Conservation (phyloP, 2,797 vertebrate species). For the Danio aesculapii region DNA sequence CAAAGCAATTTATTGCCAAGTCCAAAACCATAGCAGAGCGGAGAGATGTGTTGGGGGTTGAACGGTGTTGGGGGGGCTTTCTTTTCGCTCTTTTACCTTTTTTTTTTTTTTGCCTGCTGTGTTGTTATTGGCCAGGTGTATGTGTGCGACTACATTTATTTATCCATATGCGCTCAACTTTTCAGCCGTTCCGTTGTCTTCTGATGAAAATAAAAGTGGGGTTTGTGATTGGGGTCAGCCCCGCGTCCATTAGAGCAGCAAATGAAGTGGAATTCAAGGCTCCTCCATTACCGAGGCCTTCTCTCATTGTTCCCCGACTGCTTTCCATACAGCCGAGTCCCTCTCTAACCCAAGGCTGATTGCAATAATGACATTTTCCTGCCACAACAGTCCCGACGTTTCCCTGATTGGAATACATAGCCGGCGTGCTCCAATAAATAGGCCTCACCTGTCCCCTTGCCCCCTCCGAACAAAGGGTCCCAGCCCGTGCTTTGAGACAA, state of each 20-base stretch:
- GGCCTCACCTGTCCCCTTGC: slow-evolving; percentile 51
- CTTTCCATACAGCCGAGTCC: slow-evolving; percentile 66
- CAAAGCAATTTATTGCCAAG: slow-evolving; percentile 85
- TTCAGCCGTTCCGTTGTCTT: slow-evolving; percentile 73
- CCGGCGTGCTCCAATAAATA: slow-evolving; percentile 75
- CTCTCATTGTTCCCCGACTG: slow-evolving; percentile 71
- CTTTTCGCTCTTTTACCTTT: slow-evolving; percentile 49
- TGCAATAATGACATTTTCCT: slow-evolving; percentile 81
- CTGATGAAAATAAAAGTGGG: slow-evolving; percentile 78
- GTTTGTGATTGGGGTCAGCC: slow-evolving; percentile 90
- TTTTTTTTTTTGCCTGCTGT: slow-evolving; percentile 55
- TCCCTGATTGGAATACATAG: slow-evolving; percentile 72
- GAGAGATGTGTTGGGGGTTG: slow-evolving; percentile 66
- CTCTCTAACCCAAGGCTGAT: slow-evolving; percentile 76
- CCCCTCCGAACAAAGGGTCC: slow-evolving; percentile 50
- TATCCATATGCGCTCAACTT: slow-evolving; percentile 77
- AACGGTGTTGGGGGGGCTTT: slow-evolving; percentile 27
- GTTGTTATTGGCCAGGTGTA: slow-evolving; percentile 53
- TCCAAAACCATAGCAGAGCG: slow-evolving; percentile 79
- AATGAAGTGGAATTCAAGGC: slow-evolving; percentile 84
- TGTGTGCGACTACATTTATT: slow-evolving; percentile 41
- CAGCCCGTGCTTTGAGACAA: slow-evolving; percentile 48
- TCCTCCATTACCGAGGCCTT: slow-evolving; percentile 78
- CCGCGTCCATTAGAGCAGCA: slow-evolving; percentile 84
- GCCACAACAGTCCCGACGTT: slow-evolving; percentile 74